Evolutionary conservation across 2,113 vertebrate genomes (phyloP), one percentile per base, ranked within the genome.

Genomic region (Austrofundulus limnaeus): DNA sequence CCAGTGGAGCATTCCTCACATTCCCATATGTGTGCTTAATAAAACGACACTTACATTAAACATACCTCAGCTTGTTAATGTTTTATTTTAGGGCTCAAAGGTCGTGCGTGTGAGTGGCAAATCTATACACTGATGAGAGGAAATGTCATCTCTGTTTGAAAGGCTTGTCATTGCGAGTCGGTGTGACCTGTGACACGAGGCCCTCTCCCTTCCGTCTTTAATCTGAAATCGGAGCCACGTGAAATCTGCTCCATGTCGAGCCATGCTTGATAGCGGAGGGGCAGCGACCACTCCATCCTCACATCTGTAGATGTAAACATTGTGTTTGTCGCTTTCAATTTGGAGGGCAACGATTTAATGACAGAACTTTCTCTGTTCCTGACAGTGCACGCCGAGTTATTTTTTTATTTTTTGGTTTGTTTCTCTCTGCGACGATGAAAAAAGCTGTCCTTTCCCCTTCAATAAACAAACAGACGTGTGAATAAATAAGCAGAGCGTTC

Each of bases 311-410:
- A 75, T 75, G 74, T 84, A 88, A 89, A 86, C 76, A 87, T 87
- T 86, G 78, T 84, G 79, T 87, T 90, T 88, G 87, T 90, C 91
- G 87, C 84, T 66, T 88, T 77, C 66, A 73, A 89, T 91, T 90
- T 88, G 13, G 49, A 23, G 50, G 57, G 55, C 54, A 49, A 76
- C 81, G 67, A 66, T 84, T 88, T 75, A 81, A 72, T 68, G 86
- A 87, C 90, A 90, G 77, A 82, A 60, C 76, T 54, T 12, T 51
- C 80, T 88, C 81, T 90, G 83, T 88, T 89, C 64, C 76, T 74
- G 80, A 85, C 78, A 61, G 69, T 37, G 37, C 61, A 54, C 42
- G 75, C 62, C 38, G 21, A 65, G 45, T 77, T 82, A 84, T 83
- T 83, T 75, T 84, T 16, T 75, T 80, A 81, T 84, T 81, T 77